Percentiles rank a stretch among this genome's conserved stretches.
Evolutionary conservation across 1,140 invertebrate genomes (phyloP).

Genomic region (Bombus huntii): DNA sequence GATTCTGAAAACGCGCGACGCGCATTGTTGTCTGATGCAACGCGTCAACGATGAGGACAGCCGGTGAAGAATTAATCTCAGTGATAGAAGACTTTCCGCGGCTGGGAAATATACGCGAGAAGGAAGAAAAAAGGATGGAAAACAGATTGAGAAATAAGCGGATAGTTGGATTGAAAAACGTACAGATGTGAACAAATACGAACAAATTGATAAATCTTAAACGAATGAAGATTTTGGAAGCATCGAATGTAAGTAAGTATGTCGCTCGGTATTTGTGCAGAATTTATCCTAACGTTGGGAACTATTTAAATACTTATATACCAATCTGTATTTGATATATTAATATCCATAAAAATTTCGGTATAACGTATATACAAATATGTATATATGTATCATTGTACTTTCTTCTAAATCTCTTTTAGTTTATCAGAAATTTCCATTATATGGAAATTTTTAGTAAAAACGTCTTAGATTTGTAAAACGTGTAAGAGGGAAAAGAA

Average conservation of each 20-base stretch:
- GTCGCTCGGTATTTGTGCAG: not conserved
- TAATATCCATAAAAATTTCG: too few species aligned
- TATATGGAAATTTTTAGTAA: too few species aligned
- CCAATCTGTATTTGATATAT: too few species aligned
- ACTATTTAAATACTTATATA: too few species aligned
- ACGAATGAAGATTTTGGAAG: not conserved
- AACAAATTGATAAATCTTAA: conserved; percentile 6
- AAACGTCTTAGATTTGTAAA: too few species aligned
- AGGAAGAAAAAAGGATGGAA: not conserved
- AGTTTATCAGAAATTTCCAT: too few species aligned
- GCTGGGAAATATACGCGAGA: conserved; percentile 24
- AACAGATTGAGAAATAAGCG: not conserved
- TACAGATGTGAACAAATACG: not conserved
- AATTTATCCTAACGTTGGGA: not conserved
- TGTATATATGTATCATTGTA: too few species aligned
- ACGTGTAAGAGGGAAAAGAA: too few species aligned
- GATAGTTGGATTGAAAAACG: not conserved
- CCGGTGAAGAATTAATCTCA: conserved; percentile 47
- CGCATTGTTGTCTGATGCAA: conserved; percentile 32
- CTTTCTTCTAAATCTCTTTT: too few species aligned
- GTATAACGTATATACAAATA: too few species aligned
- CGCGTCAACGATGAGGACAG: conserved; percentile 44
- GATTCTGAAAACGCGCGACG: conserved; percentile 29
- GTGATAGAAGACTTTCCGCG: conserved; percentile 35
- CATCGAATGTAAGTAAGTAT: too few species aligned